Conservation (phyloP, 2,888 invertebrate species). For the Gerris lacustris region DNA sequence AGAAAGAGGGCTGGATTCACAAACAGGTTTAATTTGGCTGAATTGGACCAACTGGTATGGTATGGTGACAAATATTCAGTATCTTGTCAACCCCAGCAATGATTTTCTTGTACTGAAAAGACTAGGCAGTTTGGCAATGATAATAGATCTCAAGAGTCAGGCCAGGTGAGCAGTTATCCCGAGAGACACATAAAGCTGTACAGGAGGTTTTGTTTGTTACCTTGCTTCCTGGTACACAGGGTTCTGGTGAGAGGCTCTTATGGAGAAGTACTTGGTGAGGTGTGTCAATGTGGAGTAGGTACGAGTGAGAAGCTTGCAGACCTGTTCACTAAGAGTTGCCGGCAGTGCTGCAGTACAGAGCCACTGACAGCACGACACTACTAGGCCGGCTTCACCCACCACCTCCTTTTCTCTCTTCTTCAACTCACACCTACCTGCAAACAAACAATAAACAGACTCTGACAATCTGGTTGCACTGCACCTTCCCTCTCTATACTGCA, state of each 20-base stretch:
- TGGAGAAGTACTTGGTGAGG: conserved; percentile 48
- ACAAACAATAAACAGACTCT: background rate
- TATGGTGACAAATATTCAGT: too few species aligned
- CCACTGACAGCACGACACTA: conserved; percentile 42
- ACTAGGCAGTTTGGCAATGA: too few species aligned
- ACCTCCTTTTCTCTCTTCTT: conserved; percentile 35
- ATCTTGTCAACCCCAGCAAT: too few species aligned
- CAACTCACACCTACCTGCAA: conserved; percentile 14
- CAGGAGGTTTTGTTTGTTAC: conserved; percentile 32
- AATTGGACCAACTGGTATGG: too few species aligned
- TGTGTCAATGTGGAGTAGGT: conserved; percentile 44
- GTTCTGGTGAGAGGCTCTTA: conserved; percentile 40
- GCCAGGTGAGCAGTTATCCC: too few species aligned
- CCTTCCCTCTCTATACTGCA: too few species aligned
- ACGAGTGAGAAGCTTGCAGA: conserved; percentile 45
- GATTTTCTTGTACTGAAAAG: too few species aligned
- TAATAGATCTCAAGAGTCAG: too few species aligned
- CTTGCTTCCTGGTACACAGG: conserved; percentile 42
- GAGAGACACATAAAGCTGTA: too few species aligned
- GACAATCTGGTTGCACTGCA: background rate
- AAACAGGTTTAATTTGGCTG: too few species aligned
- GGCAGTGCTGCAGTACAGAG: conserved; percentile 43
- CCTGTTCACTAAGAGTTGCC: conserved; percentile 44
- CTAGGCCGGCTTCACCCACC: conserved; percentile 46
- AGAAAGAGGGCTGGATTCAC: too few species aligned